Percentiles rank a stretch among this genome's conserved stretches.
Evolutionary conservation across 2,113 vertebrate species (phyloP).

Genomic region (Girardinichthys multiradiatus): DNA sequence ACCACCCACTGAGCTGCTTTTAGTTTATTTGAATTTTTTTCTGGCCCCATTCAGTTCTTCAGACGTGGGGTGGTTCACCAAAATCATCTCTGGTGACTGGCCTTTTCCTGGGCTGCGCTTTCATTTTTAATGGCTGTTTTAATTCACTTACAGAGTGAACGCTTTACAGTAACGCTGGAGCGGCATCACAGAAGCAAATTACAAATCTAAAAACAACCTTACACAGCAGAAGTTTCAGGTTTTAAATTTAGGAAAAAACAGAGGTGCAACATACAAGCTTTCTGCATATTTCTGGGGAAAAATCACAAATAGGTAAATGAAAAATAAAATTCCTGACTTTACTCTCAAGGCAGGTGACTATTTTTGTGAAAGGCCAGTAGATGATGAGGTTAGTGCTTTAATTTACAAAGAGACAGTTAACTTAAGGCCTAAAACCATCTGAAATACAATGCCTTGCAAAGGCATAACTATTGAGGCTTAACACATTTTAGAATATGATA

Average conservation of each 20-base stretch:
- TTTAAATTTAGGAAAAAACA: background rate
- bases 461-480: too few relatives aligned
- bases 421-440: too few relatives aligned
- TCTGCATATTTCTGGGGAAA: background rate
- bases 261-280: background rate
- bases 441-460: too few relatives aligned
- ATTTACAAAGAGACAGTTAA: too few relatives aligned
- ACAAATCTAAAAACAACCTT: background rate
- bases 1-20: background rate
- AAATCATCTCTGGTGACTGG: background rate
- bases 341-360: too few relatives aligned
- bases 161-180: background rate
- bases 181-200: slow-evolving; percentile 1
- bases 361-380: too few relatives aligned
- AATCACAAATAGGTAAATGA: background rate
- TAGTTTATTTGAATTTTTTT: background rate
- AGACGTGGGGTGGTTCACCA: background rate
- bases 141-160: slow-evolving; percentile 9
- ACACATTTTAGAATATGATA: too few relatives aligned
- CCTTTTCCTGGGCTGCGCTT: slow-evolving; percentile 9
- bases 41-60: slow-evolving; percentile 5
- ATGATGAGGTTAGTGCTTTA: too few relatives aligned
- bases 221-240: background rate
- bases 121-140: slow-evolving; percentile 39
- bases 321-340: background rate